A percentile compares a stretch with the other conserved stretches of the same genome.
phyloP scores from a whole-genome alignment of 2,888 invertebrate species.

The Oscheius sp. region DNA sequence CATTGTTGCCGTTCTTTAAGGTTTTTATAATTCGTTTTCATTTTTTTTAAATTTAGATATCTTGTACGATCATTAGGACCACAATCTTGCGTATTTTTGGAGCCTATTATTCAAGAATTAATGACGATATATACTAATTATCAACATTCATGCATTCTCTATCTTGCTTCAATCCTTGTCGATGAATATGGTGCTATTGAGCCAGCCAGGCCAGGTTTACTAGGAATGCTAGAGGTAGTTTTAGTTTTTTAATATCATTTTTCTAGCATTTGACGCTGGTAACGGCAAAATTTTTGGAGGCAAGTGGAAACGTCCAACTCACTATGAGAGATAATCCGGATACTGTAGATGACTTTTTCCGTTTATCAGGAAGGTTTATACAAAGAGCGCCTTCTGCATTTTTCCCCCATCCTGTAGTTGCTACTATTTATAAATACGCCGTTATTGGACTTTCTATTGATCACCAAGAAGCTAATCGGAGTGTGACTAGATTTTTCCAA shows the following conservation, averaged over 20 bases:
- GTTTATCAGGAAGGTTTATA: slow-evolving; percentile 84
- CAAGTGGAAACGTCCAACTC: slow-evolving; percentile 72
- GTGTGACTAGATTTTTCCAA: slow-evolving; percentile 93
- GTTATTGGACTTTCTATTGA: slow-evolving; percentile 84
- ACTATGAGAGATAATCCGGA: slow-evolving; percentile 92
- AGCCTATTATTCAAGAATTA: slow-evolving; percentile 79
- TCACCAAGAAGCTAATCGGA: slow-evolving; percentile 64
- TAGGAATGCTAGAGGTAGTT: slow-evolving; percentile 83
- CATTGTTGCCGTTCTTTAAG: slow-evolving; percentile 88
- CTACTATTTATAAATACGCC: slow-evolving; percentile 84
- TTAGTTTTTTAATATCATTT: not conserved
- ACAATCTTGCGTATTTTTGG: slow-evolving; percentile 81
- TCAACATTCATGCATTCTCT: slow-evolving; percentile 86
- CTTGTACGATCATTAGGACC: slow-evolving; percentile 83
- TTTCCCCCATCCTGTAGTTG: slow-evolving; percentile 81
- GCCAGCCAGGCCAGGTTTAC: slow-evolving; percentile 81
- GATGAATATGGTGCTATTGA: slow-evolving; percentile 84
- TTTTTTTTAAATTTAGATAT: slow-evolving; percentile 76
- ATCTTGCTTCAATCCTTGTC: slow-evolving; percentile 81
- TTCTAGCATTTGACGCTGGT: slow-evolving; percentile 31
- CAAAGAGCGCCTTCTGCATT: slow-evolving; percentile 86
- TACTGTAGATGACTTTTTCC: slow-evolving; percentile 95
- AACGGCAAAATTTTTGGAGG: slow-evolving; percentile 37
- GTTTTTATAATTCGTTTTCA: slow-evolving; percentile 73
- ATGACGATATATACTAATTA: slow-evolving; percentile 80